Base-by-base conservation (phyloP, 2,888 invertebrate genomes). In the Anticlea derivata region DNA sequence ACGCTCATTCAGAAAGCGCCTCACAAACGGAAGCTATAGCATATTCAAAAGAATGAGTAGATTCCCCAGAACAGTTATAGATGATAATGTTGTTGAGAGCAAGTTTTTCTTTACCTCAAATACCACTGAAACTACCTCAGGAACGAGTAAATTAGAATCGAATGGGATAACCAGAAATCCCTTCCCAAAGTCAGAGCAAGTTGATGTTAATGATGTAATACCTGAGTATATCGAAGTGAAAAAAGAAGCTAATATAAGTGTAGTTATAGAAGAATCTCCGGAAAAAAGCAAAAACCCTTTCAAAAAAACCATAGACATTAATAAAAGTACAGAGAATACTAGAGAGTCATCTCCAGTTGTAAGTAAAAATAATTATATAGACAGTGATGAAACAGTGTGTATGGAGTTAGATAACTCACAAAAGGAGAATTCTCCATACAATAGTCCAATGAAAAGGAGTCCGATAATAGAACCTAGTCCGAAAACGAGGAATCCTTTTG, bases 31-130 rank as follows among this genome's bases (percentile, higher is more conserved):
- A 22, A 81, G 78, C 5, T 80, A 81, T 49, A 70, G 78, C 0
- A 70, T 83, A 1, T 58, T 91, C 1, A 90, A 86, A 65, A 84
- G 80, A 71, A 64, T 92, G 1, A 93, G 92, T 61, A 84, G 82
- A 58, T 93, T 93, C 53, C 87, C 90, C 45, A 75, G 88, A 61
- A 92, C 92, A 0, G 64, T 86, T 1, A 56, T 89, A 44, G 81
- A 80, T 44, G 70, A 78, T 40, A 78, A 84, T 66, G 74, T 92
- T n/a, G 90, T 93, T 2, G 91, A 92, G 63, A 94, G 94, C 64
- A 91, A 92, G 46, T 94, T 93, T 71, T 94, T 94, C 64, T 51
- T 61, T 45, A 70, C 60, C 30, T 49, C 60, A 38, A 48, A 31
- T 10, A 51, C 57, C 1, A 54, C 10, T 4, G 17, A 30, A 33